phyloP scores from a whole-genome alignment of 2,113 vertebrate species.

The Gymnocephalus cernua region DNA sequence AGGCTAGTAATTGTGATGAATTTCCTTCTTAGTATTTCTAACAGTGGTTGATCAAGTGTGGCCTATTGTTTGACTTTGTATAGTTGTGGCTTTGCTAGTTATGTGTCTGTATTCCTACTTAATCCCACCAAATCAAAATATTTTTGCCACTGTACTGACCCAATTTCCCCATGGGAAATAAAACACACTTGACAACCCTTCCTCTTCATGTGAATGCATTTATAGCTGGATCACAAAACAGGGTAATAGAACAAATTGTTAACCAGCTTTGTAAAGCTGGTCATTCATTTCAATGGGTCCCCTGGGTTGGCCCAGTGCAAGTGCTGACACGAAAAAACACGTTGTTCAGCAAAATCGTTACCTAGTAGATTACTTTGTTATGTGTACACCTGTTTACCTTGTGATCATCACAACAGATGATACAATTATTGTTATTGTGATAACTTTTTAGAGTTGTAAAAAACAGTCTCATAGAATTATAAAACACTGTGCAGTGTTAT shows the following conservation, averaged over 20 bases:
- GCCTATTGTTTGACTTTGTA: background rate
- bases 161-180: conserved; percentile 1
- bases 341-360: background rate
- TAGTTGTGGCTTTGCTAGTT: background rate
- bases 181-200: background rate
- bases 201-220: background rate
- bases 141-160: background rate
- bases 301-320: conserved; percentile 4
- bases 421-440: background rate
- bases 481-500: background rate
- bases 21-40: background rate
- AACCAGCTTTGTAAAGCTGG: background rate
- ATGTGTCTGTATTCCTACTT: background rate
- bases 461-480: background rate
- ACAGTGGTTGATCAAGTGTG: background rate
- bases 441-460: background rate
- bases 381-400: background rate
- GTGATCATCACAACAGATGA: background rate
- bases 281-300: conserved; percentile 48
- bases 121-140: background rate
- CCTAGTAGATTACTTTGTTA: conserved; percentile 33
- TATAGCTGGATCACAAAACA: background rate
- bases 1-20: background rate
- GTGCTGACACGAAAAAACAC: background rate
- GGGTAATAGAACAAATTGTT: background rate